These are phyloP conservation scores for Dasyurus viverrinus DNA, from an alignment of 2,113 vertebrate genomes.

Conservation along the genomic window DNA sequence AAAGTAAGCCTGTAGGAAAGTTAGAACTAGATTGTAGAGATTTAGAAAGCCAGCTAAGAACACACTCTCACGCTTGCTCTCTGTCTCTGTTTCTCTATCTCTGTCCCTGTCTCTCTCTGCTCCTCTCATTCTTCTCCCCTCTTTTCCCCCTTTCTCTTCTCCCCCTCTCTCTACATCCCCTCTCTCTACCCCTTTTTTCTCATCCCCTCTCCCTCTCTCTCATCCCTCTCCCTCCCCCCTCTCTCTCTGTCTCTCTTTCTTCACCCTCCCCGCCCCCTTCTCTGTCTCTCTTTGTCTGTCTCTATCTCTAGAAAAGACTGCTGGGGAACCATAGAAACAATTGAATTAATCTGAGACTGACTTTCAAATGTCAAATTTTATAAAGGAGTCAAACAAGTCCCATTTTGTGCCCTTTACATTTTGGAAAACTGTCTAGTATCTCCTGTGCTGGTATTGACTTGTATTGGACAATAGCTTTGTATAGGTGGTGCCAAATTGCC, in stretches of 20 bases:
- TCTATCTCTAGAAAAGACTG: not conserved
- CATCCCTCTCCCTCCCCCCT: too few relatives aligned
- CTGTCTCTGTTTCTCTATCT: not conserved
- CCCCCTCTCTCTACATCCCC: too few relatives aligned
- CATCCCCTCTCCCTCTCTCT: too few relatives aligned
- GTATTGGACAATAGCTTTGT: not conserved
- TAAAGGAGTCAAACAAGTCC: not conserved
- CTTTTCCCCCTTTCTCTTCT: too few relatives aligned
- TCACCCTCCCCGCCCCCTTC: too few relatives aligned
- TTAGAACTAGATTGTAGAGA: not conserved
- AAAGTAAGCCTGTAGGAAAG: not conserved
- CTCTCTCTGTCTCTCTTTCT: too few relatives aligned
- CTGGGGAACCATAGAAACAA: not conserved
- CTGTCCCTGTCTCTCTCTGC: not conserved
- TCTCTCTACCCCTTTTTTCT: too few relatives aligned
- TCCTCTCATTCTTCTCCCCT: too few relatives aligned
- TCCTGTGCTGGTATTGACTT: not conserved
- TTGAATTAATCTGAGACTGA: not conserved
- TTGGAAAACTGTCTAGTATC: not conserved
- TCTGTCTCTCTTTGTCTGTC: too few relatives aligned
- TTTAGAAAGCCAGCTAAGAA: not conserved
- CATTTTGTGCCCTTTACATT: not conserved
- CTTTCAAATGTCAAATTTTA: not conserved
- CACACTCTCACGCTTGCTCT: not conserved
- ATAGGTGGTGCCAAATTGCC: too few relatives aligned